Evolutionary conservation across 2,797 vertebrate species (phyloP), one percentile per base, ranked within the genome.

Genomic region (Denticeps clupeoides): DNA sequence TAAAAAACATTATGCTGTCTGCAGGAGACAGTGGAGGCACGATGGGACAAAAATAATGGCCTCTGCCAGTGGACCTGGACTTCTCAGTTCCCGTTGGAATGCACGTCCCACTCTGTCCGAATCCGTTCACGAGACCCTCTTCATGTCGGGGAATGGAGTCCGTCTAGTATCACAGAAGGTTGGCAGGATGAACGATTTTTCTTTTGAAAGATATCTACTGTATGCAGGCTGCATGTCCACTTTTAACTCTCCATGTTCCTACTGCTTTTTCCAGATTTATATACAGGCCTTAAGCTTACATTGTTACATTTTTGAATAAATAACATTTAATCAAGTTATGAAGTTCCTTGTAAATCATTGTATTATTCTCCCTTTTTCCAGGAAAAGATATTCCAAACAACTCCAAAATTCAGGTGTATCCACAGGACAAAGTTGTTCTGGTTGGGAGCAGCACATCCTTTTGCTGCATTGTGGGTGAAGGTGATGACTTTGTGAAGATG

Each of bases 381-480:
- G 84, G 79, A 52, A 58, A 3, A 0, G 83, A 85, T 40, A 3
- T 71, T 2, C 72, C 75, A 1, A 67, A 35, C 42, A 64, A 57
- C 13, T 15, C 8, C 0, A 0, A 0, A 0, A 11, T 35, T 2
- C 41, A 54, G 43, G 45, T 81, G 64, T 81, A 49, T 32, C 84
- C 83, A 2, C 41, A 54, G 38, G 77, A 80, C 48, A 61, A 1
- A 31, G 12, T 76, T 23, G 53, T 81, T 5, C 16, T 29, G 1
- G 78, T 69, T 11, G 84, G 82, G 5, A 5, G 53, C 37, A 78
- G 68, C 53, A 68, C 60, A 26, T 80, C 72, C 3, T 79, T 85
- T 63, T 87, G 84, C 48, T 87, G 84, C 51, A 77, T 86, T 3
- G 45, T 78, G 27, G 32, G n/a, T 2, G 74, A 79, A 45, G 59